Evolutionary conservation across 2,797 vertebrate species (phyloP), one percentile per base, ranked within the genome.

Genomic region (Brachymystax lenok): DNA sequence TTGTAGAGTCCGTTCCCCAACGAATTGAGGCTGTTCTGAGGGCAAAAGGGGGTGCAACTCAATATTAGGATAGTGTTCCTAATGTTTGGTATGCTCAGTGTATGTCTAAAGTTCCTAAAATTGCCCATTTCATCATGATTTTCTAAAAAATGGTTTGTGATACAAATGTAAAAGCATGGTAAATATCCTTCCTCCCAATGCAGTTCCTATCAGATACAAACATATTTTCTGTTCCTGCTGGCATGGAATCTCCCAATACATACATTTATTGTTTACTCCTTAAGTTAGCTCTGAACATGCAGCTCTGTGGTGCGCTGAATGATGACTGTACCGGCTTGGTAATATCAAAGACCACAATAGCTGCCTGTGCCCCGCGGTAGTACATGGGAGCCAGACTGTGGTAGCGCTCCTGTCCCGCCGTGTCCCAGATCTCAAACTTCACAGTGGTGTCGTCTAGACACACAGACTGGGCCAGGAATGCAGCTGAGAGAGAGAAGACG

Each of bases 351-450:
- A 96, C 95, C 17, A 96, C 95, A 16, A 96, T 96, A 35, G 95
- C 95, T 0, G 95, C 95, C 88, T 96, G 95, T 28, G 95, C 95
- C 1, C 95, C 95, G 0, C 95, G 91, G 88, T 96, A 96, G 85
- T 96, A 96, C 95, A 96, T 96, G n/a, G 95, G 95, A 1, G 95
- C 95, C 83, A 96, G 91, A 86, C 95, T 96, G 85, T 96, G 95
- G 85, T 96, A 96, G 27, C 95, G 92, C 90, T 96, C 95, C 75
- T 96, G 95, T 74, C 95, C 95, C 0, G 95, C 95, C 0, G 95
- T 96, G 91, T 96, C 95, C 95, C 95, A 96, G 88, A 96, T 96
- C 90, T 96, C 95, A 90, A 96, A 96, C 93, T 96, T 96, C 76
- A 96, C 95, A 0, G 95, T 96, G 76, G 95, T 96, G 82, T 96